Percentiles rank a stretch among this genome's conserved stretches.
These are phyloP conservation scores for Eristalinus sepulchralis DNA, from an alignment of 2,888 invertebrate species.

Conservation along the genomic window DNA sequence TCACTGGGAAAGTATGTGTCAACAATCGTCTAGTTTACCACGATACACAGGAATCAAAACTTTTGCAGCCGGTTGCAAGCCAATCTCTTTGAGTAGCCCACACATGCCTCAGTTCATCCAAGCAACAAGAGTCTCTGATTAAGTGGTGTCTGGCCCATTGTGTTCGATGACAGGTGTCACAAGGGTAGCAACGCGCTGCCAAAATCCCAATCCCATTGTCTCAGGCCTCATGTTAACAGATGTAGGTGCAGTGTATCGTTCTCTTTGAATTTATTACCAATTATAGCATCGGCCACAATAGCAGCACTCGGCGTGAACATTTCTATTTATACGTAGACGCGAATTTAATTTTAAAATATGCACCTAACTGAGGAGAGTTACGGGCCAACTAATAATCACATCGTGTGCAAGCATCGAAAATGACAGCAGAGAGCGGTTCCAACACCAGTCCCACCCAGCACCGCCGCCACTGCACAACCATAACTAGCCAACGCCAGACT, in stretches of 20 bases:
- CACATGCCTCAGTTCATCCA: too few species aligned
- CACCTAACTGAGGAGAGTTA: background rate
- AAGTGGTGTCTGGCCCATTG: too few species aligned
- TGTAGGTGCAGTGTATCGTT: too few species aligned
- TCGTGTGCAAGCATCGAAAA: slow-evolving; percentile 61
- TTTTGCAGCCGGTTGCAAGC: too few species aligned
- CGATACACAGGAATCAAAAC: too few species aligned
- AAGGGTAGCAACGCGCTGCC: background rate
- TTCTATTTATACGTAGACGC: slow-evolving; percentile 51
- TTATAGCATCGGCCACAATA: slow-evolving; percentile 13
- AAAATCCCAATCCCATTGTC: background rate
- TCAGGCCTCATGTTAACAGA: background rate
- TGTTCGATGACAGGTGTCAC: background rate
- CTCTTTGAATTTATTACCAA: slow-evolving; percentile 56
- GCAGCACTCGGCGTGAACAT: slow-evolving; percentile 14
- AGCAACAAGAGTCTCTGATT: too few species aligned
- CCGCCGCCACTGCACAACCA: slow-evolving; percentile 32
- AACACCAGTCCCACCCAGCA: background rate
- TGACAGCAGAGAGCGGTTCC: slow-evolving; percentile 57
- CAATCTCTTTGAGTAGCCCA: too few species aligned
- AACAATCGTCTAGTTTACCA: too few species aligned
- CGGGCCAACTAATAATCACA: slow-evolving; percentile 23
- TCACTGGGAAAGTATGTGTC: too few species aligned
- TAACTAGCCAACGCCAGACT: slow-evolving; percentile 59
- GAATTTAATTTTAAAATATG: slow-evolving; percentile 26